Base-by-base conservation (phyloP, 2,888 invertebrate genomes). In the Xanthia togata region DNA sequence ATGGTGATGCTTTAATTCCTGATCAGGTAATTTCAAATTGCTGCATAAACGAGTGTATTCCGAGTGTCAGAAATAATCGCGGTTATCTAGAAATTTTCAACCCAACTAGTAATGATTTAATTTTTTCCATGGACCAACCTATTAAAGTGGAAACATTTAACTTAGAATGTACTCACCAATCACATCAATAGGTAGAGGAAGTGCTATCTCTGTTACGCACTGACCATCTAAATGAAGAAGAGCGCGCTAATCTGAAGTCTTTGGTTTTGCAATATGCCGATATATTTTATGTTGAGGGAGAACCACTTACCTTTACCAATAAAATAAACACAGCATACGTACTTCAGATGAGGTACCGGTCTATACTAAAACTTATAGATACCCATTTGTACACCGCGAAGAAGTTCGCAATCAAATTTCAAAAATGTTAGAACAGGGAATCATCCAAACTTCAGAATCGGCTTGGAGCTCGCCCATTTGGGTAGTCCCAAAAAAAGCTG, bases 221-320 rank as follows among this genome's bases (percentile, higher is more conserved):
- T 0, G 84, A 88, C 11, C 90, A 90, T 78, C 59, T 90, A 23
- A 89, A 90, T 41, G 55, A 68, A 0, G 90, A 91, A 53, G 90
- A 90, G 83, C 79, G 80, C 2, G 75, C 73, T 64, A 89, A 91
- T 53, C 78, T 89, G 72, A 70, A 76, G 41, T 20, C 73, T 1
- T 71, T 87, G 12, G 86, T 84, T 67, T 35, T 78, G 2, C 60
- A 75, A 2, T 89, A 88, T 62, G 71, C 50, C 50, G 50, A 50
- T 50, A 50, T 50, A 59, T 47, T 47, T 47, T 44, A 44, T 44
- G 44, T 44, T 14, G 44, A 44, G 44, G 44, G 44, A 44, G 44
- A 41, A 41, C 41, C 41, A 31, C 41, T 44, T 44, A 44, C 41
- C 11, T 44, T 44, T 44, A 11, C 11, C 41, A 44, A 44, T 47